Evolutionary conservation across 2,888 invertebrate genomes (phyloP).

Genomic region (Creontiades dilutus): DNA sequence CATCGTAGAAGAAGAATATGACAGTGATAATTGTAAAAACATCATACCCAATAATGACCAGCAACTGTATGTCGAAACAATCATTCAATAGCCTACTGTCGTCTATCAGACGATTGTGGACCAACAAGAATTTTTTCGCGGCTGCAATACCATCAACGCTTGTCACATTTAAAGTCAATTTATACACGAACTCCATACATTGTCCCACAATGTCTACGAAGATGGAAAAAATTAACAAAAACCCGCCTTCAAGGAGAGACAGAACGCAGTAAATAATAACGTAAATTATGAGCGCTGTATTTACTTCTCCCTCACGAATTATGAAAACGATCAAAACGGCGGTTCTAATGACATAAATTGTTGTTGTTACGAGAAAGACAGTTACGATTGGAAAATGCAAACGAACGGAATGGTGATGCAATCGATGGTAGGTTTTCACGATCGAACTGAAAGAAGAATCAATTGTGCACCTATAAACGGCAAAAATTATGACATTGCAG

Average conservation of each 20-base stretch:
- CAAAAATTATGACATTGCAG: background rate
- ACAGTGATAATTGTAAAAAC: background rate
- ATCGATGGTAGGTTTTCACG: background rate
- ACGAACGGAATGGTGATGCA: background rate
- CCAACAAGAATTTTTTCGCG: background rate
- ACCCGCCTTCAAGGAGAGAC: background rate
- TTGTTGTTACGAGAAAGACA: background rate
- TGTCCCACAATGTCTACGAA: background rate
- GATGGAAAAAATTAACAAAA: background rate
- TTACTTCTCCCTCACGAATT: background rate
- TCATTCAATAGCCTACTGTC: background rate
- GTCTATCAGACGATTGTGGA: background rate
- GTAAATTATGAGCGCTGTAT: background rate
- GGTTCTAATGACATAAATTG: background rate
- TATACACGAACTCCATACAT: background rate
- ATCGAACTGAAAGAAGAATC: background rate
- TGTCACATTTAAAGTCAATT: background rate
- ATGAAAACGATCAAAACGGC: background rate
- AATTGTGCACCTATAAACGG: background rate
- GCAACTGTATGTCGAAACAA: background rate
- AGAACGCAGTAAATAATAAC: background rate
- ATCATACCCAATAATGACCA: background rate
- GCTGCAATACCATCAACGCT: background rate
- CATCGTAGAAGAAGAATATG: background rate
- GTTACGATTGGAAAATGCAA: background rate